Conservation (phyloP, 2,113 vertebrate genomes). For the Hemichromis elongatus region DNA sequence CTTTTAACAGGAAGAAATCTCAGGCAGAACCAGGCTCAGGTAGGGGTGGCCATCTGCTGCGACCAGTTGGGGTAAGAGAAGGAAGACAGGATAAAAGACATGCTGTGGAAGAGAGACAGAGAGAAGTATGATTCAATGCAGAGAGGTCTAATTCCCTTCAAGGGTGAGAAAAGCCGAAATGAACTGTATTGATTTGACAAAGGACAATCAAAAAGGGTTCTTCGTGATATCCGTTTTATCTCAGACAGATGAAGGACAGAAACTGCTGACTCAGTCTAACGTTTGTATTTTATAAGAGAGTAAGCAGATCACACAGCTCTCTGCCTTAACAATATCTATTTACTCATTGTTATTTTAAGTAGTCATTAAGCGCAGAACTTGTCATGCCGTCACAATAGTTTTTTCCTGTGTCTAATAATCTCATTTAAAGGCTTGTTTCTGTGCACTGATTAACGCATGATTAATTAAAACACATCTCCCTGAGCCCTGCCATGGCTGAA, state of each 20-base stretch:
- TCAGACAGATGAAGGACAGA: neutral
- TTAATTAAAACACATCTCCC: conserved; percentile 41
- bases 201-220: neutral
- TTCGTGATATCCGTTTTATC: neutral
- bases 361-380: conserved; percentile 34
- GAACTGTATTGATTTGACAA: neutral
- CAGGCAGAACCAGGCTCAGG: no score
- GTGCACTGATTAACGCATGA: conserved; percentile 38
- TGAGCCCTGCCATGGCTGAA: neutral
- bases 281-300: neutral
- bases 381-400: conserved; percentile 32
- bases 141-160: no score
- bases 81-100: no score
- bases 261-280: neutral
- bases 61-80: no score
- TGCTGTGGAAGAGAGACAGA: no score
- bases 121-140: no score
- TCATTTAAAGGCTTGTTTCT: neutral
- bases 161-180: no score
- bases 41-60: no score
- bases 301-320: neutral
- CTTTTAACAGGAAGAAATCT: no score
- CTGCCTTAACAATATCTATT: conserved; percentile 38
- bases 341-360: conserved; percentile 43
- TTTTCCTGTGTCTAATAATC: conserved; percentile 34